Conservation (phyloP, 1,140 invertebrate genomes). For the Aphidius gifuensis region DNA sequence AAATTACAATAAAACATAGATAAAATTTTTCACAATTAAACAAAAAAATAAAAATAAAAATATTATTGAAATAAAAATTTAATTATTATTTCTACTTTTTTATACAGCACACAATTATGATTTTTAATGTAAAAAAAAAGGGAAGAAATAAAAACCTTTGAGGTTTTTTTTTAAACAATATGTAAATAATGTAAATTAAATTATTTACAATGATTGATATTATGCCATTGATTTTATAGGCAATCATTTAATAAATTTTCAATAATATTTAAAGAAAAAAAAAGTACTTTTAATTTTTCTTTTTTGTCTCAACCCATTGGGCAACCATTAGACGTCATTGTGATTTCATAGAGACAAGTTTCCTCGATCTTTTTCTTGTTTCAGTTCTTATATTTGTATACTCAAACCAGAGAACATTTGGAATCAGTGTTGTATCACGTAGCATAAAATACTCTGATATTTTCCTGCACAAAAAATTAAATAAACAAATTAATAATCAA, state of each 20-base stretch:
- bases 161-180: too few relatives aligned
- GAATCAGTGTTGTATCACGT: slow-evolving; percentile 86
- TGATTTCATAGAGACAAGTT: slow-evolving; percentile 81
- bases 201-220: too few relatives aligned
- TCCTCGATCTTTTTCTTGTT: slow-evolving; percentile 73
- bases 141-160: too few relatives aligned
- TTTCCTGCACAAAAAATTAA: slow-evolving; percentile 60
- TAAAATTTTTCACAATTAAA: too few relatives aligned
- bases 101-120: too few relatives aligned
- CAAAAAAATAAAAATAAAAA: too few relatives aligned
- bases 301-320: slow-evolving; percentile 41
- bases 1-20: too few relatives aligned
- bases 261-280: background rate
- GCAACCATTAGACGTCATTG: slow-evolving; percentile 68
- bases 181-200: too few relatives aligned
- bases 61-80: too few relatives aligned
- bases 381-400: slow-evolving; percentile 85
- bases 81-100: too few relatives aligned
- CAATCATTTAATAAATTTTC: background rate
- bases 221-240: too few relatives aligned
- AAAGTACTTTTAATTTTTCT: slow-evolving; percentile 19
- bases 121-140: too few relatives aligned
- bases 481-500: slow-evolving; percentile 7
- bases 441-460: slow-evolving; percentile 84
- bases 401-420: slow-evolving; percentile 92